Conservation (phyloP, 2,888 invertebrate species). For the Physocephala rufipes region DNA sequence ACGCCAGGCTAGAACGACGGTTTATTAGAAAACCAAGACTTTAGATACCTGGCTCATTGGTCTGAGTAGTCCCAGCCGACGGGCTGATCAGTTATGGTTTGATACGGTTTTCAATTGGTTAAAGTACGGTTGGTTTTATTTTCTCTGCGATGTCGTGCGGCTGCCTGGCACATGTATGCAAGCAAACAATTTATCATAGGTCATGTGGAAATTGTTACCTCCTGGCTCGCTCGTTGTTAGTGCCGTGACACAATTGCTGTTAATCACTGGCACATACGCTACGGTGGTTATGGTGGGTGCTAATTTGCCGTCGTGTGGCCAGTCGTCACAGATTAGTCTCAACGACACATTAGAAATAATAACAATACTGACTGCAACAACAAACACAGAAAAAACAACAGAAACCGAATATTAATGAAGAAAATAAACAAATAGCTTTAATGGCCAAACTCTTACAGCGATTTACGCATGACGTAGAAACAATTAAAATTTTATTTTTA, state of each 20-base stretch:
- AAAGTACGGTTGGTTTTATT: neutral
- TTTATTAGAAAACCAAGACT: slow-evolving; percentile 12
- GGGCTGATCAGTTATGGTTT: neutral
- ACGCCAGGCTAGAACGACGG: neutral
- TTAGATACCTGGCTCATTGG: neutral
- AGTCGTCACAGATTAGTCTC: neutral
- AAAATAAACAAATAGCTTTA: too few species aligned
- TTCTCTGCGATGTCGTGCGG: neutral
- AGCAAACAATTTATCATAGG: neutral
- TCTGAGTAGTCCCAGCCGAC: slow-evolving; percentile 1
- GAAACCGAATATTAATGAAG: too few species aligned
- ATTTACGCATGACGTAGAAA: neutral
- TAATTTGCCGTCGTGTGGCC: slow-evolving; percentile 18
- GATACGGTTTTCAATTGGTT: neutral
- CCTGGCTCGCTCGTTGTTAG: neutral
- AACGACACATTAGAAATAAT: neutral
- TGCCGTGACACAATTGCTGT: too few species aligned
- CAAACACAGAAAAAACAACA: neutral
- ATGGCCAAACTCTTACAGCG: neutral
- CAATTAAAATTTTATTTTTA: slow-evolving; percentile 1
- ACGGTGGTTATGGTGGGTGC: neutral
- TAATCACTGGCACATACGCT: too few species aligned
- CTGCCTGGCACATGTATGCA: neutral
- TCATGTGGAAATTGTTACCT: neutral
- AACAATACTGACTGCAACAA: neutral